A percentile compares a stretch with the other conserved stretches of the same genome.
These are phyloP conservation scores for Leptopilina boulardi DNA, from an alignment of 1,140 invertebrate genomes.

Conservation along the genomic window DNA sequence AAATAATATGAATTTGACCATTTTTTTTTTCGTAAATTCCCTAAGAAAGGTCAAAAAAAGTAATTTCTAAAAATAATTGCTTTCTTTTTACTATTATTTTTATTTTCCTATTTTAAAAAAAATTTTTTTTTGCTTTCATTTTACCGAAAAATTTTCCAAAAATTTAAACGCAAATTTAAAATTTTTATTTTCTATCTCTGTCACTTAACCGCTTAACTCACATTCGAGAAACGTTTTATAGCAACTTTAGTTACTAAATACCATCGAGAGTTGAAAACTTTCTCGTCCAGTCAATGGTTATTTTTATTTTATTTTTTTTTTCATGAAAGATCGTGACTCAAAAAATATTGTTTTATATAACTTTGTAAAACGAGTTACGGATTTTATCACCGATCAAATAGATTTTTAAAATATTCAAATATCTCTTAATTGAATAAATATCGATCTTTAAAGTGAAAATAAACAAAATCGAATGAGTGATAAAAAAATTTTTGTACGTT, in stretches of 20 bases:
- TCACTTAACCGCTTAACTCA: background rate
- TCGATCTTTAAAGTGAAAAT: background rate
- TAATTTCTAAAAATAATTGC: constrained; percentile 41
- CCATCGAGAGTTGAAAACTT: constrained; percentile 15
- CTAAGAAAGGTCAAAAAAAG: background rate
- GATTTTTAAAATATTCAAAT: background rate
- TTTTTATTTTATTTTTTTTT: background rate
- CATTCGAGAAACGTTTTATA: background rate
- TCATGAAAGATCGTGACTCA: background rate
- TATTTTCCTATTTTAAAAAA: too few relatives aligned
- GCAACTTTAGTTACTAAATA: constrained; percentile 13
- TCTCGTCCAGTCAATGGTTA: background rate
- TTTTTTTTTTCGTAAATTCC: constrained; percentile 30
- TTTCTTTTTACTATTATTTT: background rate
- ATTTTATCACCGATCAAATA: background rate
- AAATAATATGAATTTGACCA: constrained; percentile 34
- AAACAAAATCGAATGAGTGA: background rate
- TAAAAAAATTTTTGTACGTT: background rate
- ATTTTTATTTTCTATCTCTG: background rate
- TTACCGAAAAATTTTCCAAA: too few relatives aligned
- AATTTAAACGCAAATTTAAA: background rate
- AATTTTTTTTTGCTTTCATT: too few relatives aligned
- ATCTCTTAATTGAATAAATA: background rate
- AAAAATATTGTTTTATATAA: background rate
- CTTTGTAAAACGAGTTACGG: background rate